A percentile compares a stretch with the other conserved stretches of the same genome.
phyloP scores from a whole-genome alignment of 2,888 invertebrate genomes.

The Agapostemon virescens region DNA sequence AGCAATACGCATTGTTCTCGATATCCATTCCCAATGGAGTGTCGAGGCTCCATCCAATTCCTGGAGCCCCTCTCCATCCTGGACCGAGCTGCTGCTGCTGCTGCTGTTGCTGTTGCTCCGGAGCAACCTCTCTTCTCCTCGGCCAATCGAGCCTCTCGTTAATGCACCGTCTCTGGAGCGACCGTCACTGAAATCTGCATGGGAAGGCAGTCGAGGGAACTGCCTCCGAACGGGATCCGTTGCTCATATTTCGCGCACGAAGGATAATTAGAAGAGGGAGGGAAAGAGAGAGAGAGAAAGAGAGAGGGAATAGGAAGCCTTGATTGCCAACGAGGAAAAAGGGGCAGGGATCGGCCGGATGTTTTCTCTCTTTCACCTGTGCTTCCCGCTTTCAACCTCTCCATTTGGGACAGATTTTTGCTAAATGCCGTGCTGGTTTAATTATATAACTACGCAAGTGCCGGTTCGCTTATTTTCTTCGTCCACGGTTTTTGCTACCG shows the following conservation, averaged over 20 bases:
- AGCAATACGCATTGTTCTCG: slow-evolving; percentile 54
- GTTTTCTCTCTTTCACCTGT: background rate
- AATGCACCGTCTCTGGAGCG: slow-evolving; percentile 31
- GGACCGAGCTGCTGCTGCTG: slow-evolving; percentile 24
- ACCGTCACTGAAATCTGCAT: slow-evolving; percentile 42
- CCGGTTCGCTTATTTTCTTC: background rate
- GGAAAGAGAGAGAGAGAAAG: too few species aligned
- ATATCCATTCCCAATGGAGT: slow-evolving; percentile 56
- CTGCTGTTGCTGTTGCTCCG: background rate
- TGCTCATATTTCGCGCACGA: slow-evolving; percentile 45
- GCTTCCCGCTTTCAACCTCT: background rate
- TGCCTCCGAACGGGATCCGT: slow-evolving; percentile 2
- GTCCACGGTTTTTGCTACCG: background rate
- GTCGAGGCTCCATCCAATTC: slow-evolving; percentile 51
- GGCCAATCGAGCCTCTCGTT: slow-evolving; percentile 46
- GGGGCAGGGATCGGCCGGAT: background rate
- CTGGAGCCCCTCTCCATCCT: slow-evolving; percentile 29
- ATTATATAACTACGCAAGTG: background rate
- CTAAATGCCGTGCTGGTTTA: background rate
- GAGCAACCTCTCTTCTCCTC: slow-evolving; percentile 33
- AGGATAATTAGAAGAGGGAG: slow-evolving; percentile 24
- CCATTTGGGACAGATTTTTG: background rate
- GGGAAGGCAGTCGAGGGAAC: slow-evolving; percentile 21
- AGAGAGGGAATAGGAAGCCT: background rate
- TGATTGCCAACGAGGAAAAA: background rate